Percentiles rank a stretch among this genome's conserved stretches.
These are phyloP conservation scores for Erpobdella octoculata DNA, from an alignment of 2,888 invertebrate species.

Conservation along the genomic window DNA sequence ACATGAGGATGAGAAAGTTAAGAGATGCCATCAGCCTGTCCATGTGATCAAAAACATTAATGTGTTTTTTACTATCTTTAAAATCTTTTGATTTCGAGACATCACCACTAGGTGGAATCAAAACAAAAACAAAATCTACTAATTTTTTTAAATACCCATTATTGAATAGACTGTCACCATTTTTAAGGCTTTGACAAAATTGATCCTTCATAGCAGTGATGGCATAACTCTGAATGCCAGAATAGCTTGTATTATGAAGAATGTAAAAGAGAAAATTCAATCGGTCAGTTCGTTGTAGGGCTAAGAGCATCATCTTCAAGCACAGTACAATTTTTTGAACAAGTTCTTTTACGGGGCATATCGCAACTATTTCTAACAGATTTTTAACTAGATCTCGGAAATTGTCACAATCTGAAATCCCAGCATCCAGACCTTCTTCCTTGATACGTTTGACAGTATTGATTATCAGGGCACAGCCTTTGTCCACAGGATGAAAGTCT, in stretches of 20 bases:
- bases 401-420: neutral
- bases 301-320: neutral
- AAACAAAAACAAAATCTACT: no score
- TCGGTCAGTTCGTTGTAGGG: neutral
- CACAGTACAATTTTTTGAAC: neutral
- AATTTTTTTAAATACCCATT: no score
- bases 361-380: neutral
- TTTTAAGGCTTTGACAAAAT: conserved; percentile 6
- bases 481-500: neutral
- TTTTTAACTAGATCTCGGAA: neutral
- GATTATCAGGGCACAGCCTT: conserved; percentile 2
- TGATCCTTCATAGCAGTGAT: conserved; percentile 21
- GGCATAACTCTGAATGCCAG: neutral
- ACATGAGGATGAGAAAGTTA: conserved; percentile 9
- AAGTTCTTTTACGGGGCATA: neutral
- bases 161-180: conserved; percentile 1
- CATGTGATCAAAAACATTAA: neutral
- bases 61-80: no score
- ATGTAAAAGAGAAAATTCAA: conserved; percentile 2
- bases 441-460: neutral
- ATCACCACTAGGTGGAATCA: no score
- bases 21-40: conserved; percentile 12
- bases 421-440: neutral
- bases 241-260: neutral
- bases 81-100: no score